These are phyloP conservation scores for Anguilla anguilla DNA, from an alignment of 2,797 vertebrate genomes.

Conservation along the genomic window DNA sequence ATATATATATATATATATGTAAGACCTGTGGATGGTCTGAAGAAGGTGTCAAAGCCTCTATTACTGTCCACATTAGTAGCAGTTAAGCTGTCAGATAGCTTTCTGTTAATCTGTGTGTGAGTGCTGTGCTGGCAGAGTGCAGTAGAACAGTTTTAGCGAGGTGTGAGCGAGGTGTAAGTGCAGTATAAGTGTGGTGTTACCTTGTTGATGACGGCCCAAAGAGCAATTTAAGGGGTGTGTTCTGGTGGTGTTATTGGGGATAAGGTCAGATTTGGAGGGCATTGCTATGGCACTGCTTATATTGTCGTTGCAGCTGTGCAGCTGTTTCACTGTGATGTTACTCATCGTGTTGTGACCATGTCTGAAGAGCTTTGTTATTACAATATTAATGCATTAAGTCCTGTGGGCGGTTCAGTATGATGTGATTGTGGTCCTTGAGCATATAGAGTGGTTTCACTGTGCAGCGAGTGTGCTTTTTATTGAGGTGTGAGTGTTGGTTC, in stretches of 20 bases:
- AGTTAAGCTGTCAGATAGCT: conserved; percentile 18
- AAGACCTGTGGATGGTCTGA: conserved; percentile 2
- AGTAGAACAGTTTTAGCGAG: conserved; percentile 19
- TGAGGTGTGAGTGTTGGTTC: not conserved
- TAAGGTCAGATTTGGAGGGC: not conserved
- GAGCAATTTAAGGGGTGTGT: conserved; percentile 21
- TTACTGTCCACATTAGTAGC: conserved; percentile 18
- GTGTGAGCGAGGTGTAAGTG: conserved; percentile 22
- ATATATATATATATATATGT: no score
- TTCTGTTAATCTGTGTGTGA: conserved; percentile 37
- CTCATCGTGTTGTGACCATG: not conserved
- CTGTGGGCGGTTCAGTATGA: not conserved
- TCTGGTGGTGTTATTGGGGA: not conserved
- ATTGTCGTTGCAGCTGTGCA: not conserved
- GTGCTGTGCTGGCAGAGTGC: conserved; percentile 17
- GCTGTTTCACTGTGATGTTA: not conserved
- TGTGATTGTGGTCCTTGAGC: not conserved
- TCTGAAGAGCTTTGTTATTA: not conserved
- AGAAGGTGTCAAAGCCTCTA: conserved; percentile 5
- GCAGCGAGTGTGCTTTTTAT: not conserved
- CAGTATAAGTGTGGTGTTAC: conserved; percentile 33
- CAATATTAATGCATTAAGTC: not conserved
- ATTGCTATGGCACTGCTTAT: not conserved
- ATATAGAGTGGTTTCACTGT: not conserved
- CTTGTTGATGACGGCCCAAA: conserved; percentile 33